Evolutionary conservation across 2,113 vertebrate genomes (phyloP).

Genomic region (Garra rufa): DNA sequence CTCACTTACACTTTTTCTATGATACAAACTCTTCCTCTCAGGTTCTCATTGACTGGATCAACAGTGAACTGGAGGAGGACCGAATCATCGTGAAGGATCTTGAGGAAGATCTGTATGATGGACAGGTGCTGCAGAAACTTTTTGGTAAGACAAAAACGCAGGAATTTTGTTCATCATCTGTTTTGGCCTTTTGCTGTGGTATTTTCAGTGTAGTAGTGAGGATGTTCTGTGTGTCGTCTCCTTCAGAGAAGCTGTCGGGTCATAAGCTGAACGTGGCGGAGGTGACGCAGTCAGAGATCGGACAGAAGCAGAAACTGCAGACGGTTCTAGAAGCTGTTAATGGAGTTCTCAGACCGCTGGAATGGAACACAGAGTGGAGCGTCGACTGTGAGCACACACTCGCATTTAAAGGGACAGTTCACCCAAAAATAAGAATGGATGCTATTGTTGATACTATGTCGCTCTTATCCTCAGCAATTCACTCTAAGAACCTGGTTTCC

Average conservation of each 20-base stretch:
- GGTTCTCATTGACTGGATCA: slow-evolving; percentile 97
- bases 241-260: slow-evolving; percentile 86
- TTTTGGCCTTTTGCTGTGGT: not conserved
- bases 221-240: not conserved
- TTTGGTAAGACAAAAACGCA: slow-evolving; percentile 86
- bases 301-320: slow-evolving; percentile 95
- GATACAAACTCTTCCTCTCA: slow-evolving; percentile 64
- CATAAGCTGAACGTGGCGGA: slow-evolving; percentile 93
- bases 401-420: not conserved
- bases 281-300: slow-evolving; percentile 95
- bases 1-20: too few relatives aligned
- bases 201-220: not conserved
- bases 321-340: slow-evolving; percentile 91
- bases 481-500: slow-evolving; percentile 91
- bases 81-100: slow-evolving; percentile 96
- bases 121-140: slow-evolving; percentile 96
- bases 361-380: slow-evolving; percentile 89
- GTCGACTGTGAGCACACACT: slow-evolving; percentile 86
- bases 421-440: not conserved
- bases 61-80: slow-evolving; percentile 92
- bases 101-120: slow-evolving; percentile 96
- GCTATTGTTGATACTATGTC: not conserved
- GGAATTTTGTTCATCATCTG: not conserved
- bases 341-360: slow-evolving; percentile 85
- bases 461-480: slow-evolving; percentile 79